Conservation (phyloP, 2,113 vertebrate species). For the Isurus oxyrinchus region DNA sequence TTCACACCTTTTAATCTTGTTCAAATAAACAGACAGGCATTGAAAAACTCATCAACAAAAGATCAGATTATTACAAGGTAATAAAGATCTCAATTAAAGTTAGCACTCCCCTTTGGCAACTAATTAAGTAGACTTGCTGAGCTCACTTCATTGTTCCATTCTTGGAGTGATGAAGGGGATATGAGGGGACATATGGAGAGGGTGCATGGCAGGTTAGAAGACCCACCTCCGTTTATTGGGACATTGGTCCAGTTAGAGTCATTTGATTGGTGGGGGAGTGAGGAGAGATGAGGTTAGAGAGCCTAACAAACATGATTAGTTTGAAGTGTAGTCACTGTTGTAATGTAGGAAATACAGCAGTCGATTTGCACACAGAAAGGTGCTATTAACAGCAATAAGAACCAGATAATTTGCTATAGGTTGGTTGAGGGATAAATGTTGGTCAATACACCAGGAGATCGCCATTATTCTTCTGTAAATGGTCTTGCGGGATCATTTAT, state of each 20-base stretch:
- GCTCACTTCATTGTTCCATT: neutral
- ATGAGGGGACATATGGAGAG: no score
- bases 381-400: neutral
- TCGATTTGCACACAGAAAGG: neutral
- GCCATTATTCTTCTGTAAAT: neutral
- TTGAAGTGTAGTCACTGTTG: neutral
- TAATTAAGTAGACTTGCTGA: neutral
- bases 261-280: neutral
- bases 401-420: neutral
- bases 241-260: no score
- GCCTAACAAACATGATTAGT: neutral
- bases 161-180: neutral
- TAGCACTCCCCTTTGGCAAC: neutral
- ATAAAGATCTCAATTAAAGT: neutral
- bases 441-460: neutral
- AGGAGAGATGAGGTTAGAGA: no score
- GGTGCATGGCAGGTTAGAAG: no score
- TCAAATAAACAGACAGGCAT: neutral
- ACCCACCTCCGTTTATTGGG: no score
- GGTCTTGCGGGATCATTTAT: neutral
- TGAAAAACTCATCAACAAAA: neutral
- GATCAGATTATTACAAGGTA: neutral
- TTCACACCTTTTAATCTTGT: neutral
- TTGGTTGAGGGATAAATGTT: neutral
- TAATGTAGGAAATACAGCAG: neutral